Evolutionary conservation across 2,888 invertebrate species (phyloP), one percentile per base, ranked within the genome.

Genomic region (Trimorus sp.): DNA sequence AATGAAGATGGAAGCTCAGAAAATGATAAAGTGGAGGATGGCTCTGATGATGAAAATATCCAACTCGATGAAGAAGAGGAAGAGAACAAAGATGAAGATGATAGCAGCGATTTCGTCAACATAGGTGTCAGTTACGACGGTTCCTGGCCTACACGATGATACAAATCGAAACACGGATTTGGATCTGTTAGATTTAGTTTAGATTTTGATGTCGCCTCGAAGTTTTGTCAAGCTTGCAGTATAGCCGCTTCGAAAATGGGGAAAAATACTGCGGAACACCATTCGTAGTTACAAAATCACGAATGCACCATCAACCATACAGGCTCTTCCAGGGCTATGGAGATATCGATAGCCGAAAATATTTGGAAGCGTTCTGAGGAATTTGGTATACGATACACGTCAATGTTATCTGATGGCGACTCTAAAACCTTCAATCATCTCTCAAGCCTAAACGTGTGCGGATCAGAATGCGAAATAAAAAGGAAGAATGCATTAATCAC

Each of bases 61-160:
- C 40, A 68, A 54, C 42, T 38, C 26, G 54, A 69, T 36, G 58
- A 15, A n/a, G 54, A 56, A 69, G 69, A 69, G 56, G 37, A 16
- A 58, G 12, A 12, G 36, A 45, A 16, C 26, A 8, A 12, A 37
- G 53, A 60, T 49, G n/a, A 49, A 48, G n/a, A 14, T 59, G 26
- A 53, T 49, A n/a, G 53, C 11, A 40, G 60, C 11, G 60, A 62
- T 7, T 49, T 3, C 16, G 12, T 76, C 42, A 49, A 83, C 56
- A 37, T 80, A 14, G 74, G 63, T 51, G 79, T 79, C 11, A 81
- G 77, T 70, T 83, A 71, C 71, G 84, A 85, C 73, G 83, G 82
- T 37, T 75, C 82, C 7, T 85, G 82, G 79, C 60, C 68, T 48
- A 84, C 84, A 9, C 68, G 84, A 12, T 80, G 82, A 5, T 78